phyloP scores from a whole-genome alignment of 92 coral and sea anemone species.

The Isaurus tuberculatus region DNA sequence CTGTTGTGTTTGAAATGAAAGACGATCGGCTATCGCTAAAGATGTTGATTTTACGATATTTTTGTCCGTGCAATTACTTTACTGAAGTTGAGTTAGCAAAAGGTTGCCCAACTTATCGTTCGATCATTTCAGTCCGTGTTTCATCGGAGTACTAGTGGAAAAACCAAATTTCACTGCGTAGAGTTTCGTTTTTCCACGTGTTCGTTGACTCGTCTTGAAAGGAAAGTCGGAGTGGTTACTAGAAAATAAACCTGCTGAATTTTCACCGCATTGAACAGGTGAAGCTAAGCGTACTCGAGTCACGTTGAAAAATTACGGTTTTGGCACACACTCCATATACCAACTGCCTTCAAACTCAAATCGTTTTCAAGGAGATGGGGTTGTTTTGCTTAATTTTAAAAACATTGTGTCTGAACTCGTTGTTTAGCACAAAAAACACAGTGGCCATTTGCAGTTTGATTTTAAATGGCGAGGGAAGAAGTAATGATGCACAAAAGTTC shows the following conservation, averaged over 20 bases:
- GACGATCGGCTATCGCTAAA: neutral
- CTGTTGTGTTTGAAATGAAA: neutral
- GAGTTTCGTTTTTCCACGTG: neutral
- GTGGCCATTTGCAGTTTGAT: neutral
- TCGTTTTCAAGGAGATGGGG: neutral
- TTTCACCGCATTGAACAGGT: constrained; percentile 13
- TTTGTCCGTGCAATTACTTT: neutral
- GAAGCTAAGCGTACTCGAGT: neutral
- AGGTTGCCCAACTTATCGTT: neutral
- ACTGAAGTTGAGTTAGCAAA: neutral
- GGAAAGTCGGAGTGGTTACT: neutral
- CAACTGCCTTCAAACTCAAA: neutral
- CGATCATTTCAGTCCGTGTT: neutral
- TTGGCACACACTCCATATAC: neutral
- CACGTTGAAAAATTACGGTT: neutral
- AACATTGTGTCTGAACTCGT: neutral
- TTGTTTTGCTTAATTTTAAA: neutral
- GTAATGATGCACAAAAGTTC: neutral
- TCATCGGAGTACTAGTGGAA: neutral
- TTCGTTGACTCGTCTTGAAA: neutral
- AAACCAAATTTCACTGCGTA: neutral
- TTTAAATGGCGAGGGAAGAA: neutral
- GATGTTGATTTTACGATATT: neutral
- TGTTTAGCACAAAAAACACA: neutral
- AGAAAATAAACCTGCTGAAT: neutral